A percentile compares a stretch with the other conserved stretches of the same genome.
These are phyloP conservation scores for Trachelus iudaicus DNA, from an alignment of 2,888 invertebrate species.

Conservation along the genomic window DNA sequence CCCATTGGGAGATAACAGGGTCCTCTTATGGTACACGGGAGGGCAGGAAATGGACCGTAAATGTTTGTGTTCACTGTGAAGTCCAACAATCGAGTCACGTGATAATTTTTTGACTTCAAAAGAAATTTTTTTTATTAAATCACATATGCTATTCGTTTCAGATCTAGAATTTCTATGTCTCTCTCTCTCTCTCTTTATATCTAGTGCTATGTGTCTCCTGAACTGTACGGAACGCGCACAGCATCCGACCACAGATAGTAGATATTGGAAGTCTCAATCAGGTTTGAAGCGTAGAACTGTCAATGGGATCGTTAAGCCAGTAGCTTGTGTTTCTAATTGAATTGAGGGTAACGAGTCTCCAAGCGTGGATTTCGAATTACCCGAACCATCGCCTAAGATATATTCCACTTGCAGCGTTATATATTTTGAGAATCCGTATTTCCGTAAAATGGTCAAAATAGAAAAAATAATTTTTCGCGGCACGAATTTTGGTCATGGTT, in stretches of 20 bases:
- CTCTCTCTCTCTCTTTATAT: background rate
- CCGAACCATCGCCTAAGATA: no score
- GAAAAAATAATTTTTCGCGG: no score
- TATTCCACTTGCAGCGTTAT: no score
- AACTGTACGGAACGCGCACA: background rate
- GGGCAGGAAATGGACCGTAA: background rate
- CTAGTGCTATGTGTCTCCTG: background rate
- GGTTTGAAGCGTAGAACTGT: slow-evolving; percentile 35
- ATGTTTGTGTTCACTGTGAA: background rate
- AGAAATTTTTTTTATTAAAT: background rate
- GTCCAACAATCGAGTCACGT: background rate
- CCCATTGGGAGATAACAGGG: background rate
- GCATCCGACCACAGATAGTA: background rate
- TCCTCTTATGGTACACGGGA: background rate
- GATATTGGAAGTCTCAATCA: slow-evolving; percentile 8
- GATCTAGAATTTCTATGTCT: slow-evolving; percentile 1
- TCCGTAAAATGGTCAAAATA: no score
- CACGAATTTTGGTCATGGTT: no score
- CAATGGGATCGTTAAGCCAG: slow-evolving; percentile 38
- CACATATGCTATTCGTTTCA: background rate
- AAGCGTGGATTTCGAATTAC: no score
- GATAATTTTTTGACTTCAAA: background rate
- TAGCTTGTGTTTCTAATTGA: slow-evolving; percentile 43
- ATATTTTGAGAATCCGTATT: no score
- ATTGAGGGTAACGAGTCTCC: slow-evolving; percentile 24